Conservation (phyloP, 2,888 invertebrate species). For the Mellilla xanthometata region DNA sequence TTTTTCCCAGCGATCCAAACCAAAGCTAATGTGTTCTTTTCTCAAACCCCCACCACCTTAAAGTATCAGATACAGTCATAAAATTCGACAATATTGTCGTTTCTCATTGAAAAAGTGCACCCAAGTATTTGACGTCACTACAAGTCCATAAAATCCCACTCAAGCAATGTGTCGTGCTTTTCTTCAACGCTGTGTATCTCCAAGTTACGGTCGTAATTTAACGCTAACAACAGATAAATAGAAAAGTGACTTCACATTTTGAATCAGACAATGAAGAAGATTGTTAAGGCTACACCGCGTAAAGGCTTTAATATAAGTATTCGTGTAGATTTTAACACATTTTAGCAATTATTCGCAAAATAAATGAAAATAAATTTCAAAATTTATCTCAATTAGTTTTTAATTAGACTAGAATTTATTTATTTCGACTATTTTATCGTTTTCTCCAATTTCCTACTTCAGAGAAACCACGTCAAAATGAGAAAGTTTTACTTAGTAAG, state of each 20-base stretch:
- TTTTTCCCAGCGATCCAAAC: conserved; percentile 21
- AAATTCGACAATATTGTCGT: conserved; percentile 23
- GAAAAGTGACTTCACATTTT: conserved; percentile 1
- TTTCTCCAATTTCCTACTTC: too few relatives aligned
- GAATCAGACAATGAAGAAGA: background rate
- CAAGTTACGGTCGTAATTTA: conserved; percentile 49
- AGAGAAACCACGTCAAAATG: too few relatives aligned
- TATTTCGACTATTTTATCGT: too few relatives aligned
- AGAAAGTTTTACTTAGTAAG: too few relatives aligned
- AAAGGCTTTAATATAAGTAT: too few relatives aligned
- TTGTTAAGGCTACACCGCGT: conserved; percentile 13
- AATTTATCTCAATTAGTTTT: too few relatives aligned
- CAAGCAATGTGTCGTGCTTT: conserved; percentile 59
- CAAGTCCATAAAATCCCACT: conserved; percentile 44
- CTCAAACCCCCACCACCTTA: conserved; percentile 28
- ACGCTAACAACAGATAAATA: conserved; percentile 12
- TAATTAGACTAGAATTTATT: too few relatives aligned
- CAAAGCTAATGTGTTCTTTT: conserved; percentile 21
- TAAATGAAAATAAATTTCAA: too few relatives aligned
- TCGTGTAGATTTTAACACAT: too few relatives aligned
- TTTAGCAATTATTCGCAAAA: too few relatives aligned
- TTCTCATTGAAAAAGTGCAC: conserved; percentile 46
- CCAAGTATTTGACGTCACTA: conserved; percentile 50
- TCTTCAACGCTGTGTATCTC: conserved; percentile 46
- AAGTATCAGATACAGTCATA: conserved; percentile 18